Conservation (phyloP, 2,888 invertebrate genomes). For the Epsilonema sp. region DNA sequence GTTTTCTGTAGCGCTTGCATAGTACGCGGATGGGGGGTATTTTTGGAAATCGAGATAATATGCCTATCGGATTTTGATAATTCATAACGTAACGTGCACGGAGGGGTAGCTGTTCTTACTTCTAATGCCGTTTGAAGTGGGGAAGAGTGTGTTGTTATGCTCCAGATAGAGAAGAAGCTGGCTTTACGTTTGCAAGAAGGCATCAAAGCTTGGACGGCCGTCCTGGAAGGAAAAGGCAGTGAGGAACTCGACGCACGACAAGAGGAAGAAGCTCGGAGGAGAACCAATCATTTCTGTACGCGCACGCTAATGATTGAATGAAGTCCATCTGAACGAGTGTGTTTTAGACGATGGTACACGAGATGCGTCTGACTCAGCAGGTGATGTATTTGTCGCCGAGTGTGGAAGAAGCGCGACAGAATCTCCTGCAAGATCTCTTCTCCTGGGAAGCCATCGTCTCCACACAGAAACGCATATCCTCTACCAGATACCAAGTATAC, state of each 20-base stretch:
- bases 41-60: too few relatives aligned
- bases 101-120: too few relatives aligned
- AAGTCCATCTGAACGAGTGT: too few relatives aligned
- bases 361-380: conserved; percentile 90
- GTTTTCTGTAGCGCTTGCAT: too few relatives aligned
- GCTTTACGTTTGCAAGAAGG: conserved; percentile 82
- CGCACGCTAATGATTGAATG: not conserved
- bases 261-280: conserved; percentile 29
- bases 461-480: conserved; percentile 75
- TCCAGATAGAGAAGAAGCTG: conserved; percentile 77
- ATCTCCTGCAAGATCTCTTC: conserved; percentile 88
- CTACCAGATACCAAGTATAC: conserved; percentile 50
- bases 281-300: conserved; percentile 71
- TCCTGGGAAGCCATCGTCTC: conserved; percentile 96
- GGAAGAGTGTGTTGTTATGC: too few relatives aligned
- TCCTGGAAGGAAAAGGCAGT: conserved; percentile 64
- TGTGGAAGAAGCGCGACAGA: conserved; percentile 81
- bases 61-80: too few relatives aligned
- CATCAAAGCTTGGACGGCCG: conserved; percentile 85
- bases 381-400: conserved; percentile 77
- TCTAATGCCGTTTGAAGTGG: too few relatives aligned
- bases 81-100: too few relatives aligned
- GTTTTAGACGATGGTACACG: conserved; percentile 63
- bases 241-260: conserved; percentile 25
- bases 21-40: too few relatives aligned